These are phyloP conservation scores for Encarsia formosa DNA, from an alignment of 2,888 invertebrate genomes.

Conservation along the genomic window DNA sequence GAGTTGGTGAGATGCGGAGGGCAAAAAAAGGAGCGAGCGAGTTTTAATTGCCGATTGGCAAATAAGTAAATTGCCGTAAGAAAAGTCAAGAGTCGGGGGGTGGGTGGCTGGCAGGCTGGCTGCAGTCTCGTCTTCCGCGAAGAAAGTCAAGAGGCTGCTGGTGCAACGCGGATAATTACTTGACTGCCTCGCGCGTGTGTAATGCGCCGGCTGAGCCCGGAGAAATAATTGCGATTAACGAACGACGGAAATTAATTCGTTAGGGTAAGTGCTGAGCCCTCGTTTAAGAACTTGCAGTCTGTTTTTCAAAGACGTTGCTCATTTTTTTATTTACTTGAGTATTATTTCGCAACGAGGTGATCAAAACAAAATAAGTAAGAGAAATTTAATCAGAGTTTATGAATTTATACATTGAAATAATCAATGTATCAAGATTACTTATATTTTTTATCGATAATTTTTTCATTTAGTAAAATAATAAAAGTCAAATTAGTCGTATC, in stretches of 20 bases:
- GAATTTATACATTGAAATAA: no score
- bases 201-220: slow-evolving; percentile 15
- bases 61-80: slow-evolving; percentile 44
- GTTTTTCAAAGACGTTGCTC: no score
- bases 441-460: no score
- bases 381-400: no score
- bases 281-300: background rate
- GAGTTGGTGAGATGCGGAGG: slow-evolving; percentile 13
- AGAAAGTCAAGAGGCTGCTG: background rate
- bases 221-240: slow-evolving; percentile 25
- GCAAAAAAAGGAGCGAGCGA: slow-evolving; percentile 15
- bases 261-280: background rate
- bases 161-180: slow-evolving; percentile 19
- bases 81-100: slow-evolving; percentile 26
- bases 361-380: no score
- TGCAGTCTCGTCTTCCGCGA: slow-evolving; percentile 7
- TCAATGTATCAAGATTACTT: no score
- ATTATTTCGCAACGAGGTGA: no score
- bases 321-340: no score
- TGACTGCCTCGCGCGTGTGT: slow-evolving; percentile 10
- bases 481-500: no score
- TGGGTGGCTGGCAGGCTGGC: slow-evolving; percentile 40
- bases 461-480: no score
- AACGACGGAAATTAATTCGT: slow-evolving; percentile 19
- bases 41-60: slow-evolving; percentile 46